These are phyloP conservation scores for Sipha flava DNA, from an alignment of 1,140 invertebrate genomes.

Conservation along the genomic window DNA sequence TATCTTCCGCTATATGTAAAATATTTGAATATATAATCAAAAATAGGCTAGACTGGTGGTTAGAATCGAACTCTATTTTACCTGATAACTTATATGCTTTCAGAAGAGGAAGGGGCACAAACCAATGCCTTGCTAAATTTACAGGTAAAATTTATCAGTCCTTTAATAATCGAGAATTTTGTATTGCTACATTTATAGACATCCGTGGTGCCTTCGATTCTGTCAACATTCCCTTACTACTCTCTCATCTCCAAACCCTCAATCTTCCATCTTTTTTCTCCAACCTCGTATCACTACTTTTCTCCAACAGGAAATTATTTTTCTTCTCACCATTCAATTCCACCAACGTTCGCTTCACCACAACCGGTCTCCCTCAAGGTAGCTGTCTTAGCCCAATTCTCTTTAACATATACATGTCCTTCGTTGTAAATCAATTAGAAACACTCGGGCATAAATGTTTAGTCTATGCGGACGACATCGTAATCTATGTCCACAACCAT, in stretches of 20 bases:
- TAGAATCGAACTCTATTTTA: too few species aligned
- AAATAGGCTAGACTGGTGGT: too few species aligned
- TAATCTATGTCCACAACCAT: too few species aligned
- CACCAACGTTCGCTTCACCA: not conserved
- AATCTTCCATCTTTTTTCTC: not conserved
- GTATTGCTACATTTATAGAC: not conserved
- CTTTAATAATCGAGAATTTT: not conserved
- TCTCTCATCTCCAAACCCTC: not conserved
- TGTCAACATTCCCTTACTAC: too few species aligned
- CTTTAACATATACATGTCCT: too few species aligned
- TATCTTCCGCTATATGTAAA: not conserved
- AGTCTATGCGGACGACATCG: too few species aligned
- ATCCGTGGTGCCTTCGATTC: too few species aligned
- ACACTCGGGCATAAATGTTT: too few species aligned
- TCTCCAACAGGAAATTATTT: not conserved
- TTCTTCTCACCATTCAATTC: not conserved
- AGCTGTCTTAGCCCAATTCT: too few species aligned
- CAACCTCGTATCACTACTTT: not conserved
- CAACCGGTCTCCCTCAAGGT: not conserved
- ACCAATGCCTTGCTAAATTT: too few species aligned
- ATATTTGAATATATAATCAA: not conserved
- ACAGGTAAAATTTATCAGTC: too few species aligned
- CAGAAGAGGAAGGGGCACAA: too few species aligned
- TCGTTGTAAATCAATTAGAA: not conserved
- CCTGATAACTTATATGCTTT: not conserved